Evolutionary conservation across 2,113 vertebrate genomes (phyloP).

Genomic region (Fulica atra): DNA sequence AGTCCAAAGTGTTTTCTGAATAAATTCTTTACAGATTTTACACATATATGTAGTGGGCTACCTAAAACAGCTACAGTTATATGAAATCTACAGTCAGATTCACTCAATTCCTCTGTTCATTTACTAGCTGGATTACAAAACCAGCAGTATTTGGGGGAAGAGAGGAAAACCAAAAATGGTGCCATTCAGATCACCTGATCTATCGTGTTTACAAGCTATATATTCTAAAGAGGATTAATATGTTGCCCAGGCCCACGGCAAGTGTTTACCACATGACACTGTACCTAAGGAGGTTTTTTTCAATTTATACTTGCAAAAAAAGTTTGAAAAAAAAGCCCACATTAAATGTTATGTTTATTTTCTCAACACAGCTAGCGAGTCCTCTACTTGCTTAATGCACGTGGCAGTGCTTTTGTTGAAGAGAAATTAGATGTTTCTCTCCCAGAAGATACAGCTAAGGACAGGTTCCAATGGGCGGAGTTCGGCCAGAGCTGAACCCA

Average conservation of each 20-base stretch:
- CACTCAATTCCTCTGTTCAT: neutral
- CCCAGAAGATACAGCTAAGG: neutral
- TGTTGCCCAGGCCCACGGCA: neutral
- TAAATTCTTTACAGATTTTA: neutral
- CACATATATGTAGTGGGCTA: neutral
- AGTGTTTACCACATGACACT: neutral
- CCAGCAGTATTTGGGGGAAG: neutral
- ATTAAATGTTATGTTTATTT: neutral
- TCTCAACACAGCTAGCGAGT: neutral
- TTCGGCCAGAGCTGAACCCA: neutral
- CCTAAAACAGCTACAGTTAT: neutral
- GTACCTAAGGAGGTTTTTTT: neutral
- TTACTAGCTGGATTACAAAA: neutral
- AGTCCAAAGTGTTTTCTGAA: neutral
- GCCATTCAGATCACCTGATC: neutral
- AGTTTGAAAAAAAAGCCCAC: neutral
- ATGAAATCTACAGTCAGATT: neutral
- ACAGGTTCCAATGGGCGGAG: neutral
- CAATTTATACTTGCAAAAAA: neutral
- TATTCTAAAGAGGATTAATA: neutral
- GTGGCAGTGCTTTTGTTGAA: neutral
- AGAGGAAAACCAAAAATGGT: neutral
- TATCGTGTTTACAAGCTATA: neutral
- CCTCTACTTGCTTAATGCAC: neutral
- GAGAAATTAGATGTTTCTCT: neutral